Base-by-base conservation (phyloP, 1,140 invertebrate species). In the Lasioglossum albipes region DNA sequence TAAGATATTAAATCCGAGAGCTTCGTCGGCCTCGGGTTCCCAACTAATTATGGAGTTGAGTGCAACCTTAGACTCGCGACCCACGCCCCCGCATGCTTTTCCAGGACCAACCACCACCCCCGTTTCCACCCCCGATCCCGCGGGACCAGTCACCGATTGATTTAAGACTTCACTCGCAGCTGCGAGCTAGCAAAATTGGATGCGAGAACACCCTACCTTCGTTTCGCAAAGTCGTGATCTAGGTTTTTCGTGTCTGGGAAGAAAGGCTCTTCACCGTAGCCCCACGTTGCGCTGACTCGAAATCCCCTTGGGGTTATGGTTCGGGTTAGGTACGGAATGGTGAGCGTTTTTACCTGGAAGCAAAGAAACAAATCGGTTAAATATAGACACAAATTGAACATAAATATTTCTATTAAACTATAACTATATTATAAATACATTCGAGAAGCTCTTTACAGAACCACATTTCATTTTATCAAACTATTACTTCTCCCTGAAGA, bases 21-120 rank as follows among this genome's bases (percentile, higher is more conserved):
- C 79, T 84, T 82, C 79, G 86, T 84, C 73, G 83, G 76, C 75
- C 82, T 87, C 83, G 75, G 82, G 79, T 84, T 84, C 67, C 84
- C 83, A 90, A 89, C 88, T 90, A 90, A 90, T 90, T 90, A 90
- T 89, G 84, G 87, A 90, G 88, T 89, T 88, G 85, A 87, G 87
- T 89, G 87, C 87, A 90, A 89, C 88, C 87, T 89, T 89, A 89
- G 81, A 79, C 75, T 52, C 67, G 20, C 61, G 31, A 16, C 67
- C 68, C 68, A 45, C 22, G 27, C 49, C 13, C 10, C n/a, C 22
- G 68, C 12, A 27, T 22, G 45, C 68, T 59, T 52, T 52, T 49
- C 54, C 64, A 65, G 59, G 18, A 36, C 36, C 36, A 36, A 36
- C 36, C 2, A 36, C 64, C 78, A 64, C 61, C 27, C 5, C 16